phyloP scores from a whole-genome alignment of 1,140 invertebrate species.

The Megathymus violae region DNA sequence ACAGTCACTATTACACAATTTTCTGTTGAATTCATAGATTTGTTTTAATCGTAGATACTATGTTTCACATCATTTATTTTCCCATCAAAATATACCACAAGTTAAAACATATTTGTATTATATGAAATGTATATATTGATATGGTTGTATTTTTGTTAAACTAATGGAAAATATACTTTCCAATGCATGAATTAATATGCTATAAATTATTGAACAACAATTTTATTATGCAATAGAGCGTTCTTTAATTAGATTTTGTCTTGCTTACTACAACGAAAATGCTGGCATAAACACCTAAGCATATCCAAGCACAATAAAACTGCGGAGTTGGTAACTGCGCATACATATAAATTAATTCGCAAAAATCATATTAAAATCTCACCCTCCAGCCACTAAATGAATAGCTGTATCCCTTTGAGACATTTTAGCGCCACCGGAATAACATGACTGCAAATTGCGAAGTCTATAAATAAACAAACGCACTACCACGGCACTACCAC shows the following conservation, averaged over 20 bases:
- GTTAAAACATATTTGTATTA: too few species aligned
- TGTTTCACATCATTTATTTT: too few species aligned
- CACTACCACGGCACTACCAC: constrained; percentile 56
- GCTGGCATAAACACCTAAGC: constrained; percentile 40
- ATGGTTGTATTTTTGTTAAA: too few species aligned
- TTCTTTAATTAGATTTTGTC: constrained; percentile 28
- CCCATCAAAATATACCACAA: too few species aligned
- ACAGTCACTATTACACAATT: too few species aligned
- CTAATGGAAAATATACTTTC: too few species aligned
- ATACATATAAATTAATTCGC: constrained; percentile 1
- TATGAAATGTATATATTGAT: too few species aligned
- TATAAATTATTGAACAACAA: constrained; percentile 12
- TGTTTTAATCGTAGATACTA: too few species aligned
- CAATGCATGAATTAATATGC: too few species aligned
- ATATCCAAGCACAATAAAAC: constrained; percentile 33
- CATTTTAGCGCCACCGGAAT: constrained; percentile 83
- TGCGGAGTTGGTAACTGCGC: constrained; percentile 31
- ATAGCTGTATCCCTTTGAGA: constrained; percentile 92
- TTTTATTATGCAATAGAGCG: constrained; percentile 17
- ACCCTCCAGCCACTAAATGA: constrained; percentile 95
- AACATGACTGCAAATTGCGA: constrained; percentile 78
- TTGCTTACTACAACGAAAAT: constrained; percentile 23
- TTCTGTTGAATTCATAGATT: too few species aligned
- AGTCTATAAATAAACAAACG: constrained; percentile 83
- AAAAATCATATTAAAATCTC: constrained; percentile 64